Base-by-base conservation (phyloP, 37 sponge, comb jelly and placozoan genomes). In the Ianthella basta region DNA sequence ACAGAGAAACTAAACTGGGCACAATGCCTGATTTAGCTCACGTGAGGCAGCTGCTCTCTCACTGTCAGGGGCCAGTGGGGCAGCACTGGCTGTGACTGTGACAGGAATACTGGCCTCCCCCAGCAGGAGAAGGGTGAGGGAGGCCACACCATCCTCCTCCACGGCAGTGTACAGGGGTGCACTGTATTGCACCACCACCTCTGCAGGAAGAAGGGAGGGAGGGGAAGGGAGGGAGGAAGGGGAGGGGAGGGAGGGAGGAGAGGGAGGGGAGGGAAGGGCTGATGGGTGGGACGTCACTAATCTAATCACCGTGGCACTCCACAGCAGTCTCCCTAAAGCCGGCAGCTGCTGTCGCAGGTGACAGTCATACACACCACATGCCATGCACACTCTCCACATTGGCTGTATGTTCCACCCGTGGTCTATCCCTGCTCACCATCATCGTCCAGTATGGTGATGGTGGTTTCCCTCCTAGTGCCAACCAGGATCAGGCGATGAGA, bases 391-490 rank as follows among this genome's bases (percentile, higher is more conserved):
- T n/a, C n/a, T n/a, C n/a, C n/a, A n/a, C 50, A 44, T 44, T 44
- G 50, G 50, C 8, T 44, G 50, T 8, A 44, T 44, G 8, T 8
- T 44, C 6, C 50, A 3, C 50, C 50, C 50, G 8, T 8, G n/a
- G n/a, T n/a, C n/a, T n/a, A n/a, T n/a, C n/a, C n/a, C n/a, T 44
- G 40, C 78, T 75, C 21, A 75, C 78, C 24, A 44, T 75, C 78
- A 75, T 75, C 78, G 10, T 75, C 78, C 44, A 75, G 23, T 15
- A 75, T 39, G 4, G 64, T 61, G 29, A 61, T 27, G 53, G 6
- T 19, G 14, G 39, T 50, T 24, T 18, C 40, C 15, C 44, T 20
- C 25, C 3, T 0, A 10, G 41, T 3, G 1, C 78, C 78, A 2
- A 41, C n/a, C 21, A 53, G 0, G 24, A 75, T 50, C 15, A 50